These are phyloP conservation scores for Elanoides forficatus DNA, from an alignment of 2,113 vertebrate species.

Conservation along the genomic window DNA sequence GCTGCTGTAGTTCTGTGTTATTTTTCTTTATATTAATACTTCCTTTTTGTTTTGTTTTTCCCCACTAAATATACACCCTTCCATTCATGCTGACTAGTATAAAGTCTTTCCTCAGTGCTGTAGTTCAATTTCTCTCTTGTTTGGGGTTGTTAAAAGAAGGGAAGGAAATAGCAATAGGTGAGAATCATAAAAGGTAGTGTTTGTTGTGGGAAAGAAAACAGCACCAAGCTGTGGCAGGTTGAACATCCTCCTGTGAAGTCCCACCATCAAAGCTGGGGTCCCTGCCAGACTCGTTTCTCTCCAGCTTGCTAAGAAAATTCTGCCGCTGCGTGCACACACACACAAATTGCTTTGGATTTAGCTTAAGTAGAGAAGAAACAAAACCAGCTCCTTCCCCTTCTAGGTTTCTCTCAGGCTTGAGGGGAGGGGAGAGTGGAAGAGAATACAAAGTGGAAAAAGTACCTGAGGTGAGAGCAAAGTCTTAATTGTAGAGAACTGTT, in stretches of 20 bases:
- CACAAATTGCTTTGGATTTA: neutral
- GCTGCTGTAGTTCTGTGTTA: neutral
- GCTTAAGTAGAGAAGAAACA: neutral
- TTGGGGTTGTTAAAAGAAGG: neutral
- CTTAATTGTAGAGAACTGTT: neutral
- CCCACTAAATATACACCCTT: neutral
- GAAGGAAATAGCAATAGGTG: conserved; percentile 23
- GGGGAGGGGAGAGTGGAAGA: neutral
- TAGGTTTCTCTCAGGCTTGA: neutral
- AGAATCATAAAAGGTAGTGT: conserved; percentile 29
- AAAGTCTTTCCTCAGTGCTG: neutral
- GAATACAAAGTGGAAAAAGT: neutral
- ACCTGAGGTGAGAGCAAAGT: neutral
- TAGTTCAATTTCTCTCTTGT: neutral
- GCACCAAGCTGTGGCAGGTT: neutral
- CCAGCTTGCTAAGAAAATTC: conserved; percentile 5
- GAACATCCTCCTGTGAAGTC: neutral
- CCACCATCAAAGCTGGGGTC: neutral
- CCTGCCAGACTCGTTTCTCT: neutral
- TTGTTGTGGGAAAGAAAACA: conserved; percentile 21
- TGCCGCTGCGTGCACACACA: neutral
- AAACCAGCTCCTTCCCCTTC: neutral
- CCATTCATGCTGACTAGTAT: neutral
- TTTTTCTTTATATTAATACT: neutral
- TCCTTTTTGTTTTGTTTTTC: neutral